phyloP scores from a whole-genome alignment of 1,140 invertebrate species.

The Drosophila athabasca region DNA sequence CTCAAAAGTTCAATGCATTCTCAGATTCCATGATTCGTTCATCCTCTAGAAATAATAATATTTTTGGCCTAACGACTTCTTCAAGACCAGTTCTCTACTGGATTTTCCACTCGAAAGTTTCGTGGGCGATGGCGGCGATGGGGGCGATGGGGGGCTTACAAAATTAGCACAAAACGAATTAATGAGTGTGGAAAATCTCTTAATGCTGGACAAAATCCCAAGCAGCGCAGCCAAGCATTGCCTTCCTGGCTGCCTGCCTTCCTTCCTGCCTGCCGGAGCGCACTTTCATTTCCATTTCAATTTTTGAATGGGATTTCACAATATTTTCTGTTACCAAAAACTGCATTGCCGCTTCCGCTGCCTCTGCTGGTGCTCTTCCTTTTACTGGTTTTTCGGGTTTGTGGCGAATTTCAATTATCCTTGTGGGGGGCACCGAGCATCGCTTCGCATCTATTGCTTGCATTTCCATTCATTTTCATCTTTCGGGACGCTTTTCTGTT shows the following conservation, averaged over 20 bases:
- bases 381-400: constrained; percentile 4
- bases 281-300: constrained; percentile 25
- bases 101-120: constrained; percentile 11
- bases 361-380: neutral
- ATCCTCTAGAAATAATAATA: constrained; percentile 11
- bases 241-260: neutral
- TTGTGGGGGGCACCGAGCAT: constrained; percentile 17
- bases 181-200: constrained; percentile 31
- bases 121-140: too few species aligned
- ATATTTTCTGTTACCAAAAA: neutral
- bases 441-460: constrained; percentile 19
- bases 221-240: too few species aligned
- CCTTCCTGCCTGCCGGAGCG: neutral
- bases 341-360: constrained; percentile 3
- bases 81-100: too few species aligned
- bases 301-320: constrained; percentile 21
- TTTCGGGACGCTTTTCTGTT: constrained; percentile 9
- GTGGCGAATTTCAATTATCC: constrained; percentile 76
- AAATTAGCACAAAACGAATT: constrained; percentile 48
- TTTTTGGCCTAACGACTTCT: neutral
- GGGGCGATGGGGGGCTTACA: too few species aligned
- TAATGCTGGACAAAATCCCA: constrained; percentile 23
- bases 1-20: constrained; percentile 68
- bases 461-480: constrained; percentile 38
- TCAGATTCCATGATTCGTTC: constrained; percentile 1